Conservation (phyloP, 2,888 invertebrate species). For the Theodoxus fluviatilis region DNA sequence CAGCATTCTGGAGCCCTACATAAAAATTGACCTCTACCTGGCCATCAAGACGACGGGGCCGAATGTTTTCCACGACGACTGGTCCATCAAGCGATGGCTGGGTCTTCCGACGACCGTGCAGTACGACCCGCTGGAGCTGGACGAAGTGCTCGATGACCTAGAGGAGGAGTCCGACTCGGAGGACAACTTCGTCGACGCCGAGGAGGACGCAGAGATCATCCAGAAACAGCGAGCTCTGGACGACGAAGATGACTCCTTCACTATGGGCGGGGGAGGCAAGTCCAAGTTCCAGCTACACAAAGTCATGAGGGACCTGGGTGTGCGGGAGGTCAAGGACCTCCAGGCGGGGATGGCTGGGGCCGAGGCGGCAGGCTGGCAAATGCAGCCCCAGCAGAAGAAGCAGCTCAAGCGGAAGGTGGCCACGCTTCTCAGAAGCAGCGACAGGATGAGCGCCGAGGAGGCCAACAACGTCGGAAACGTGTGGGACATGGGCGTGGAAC, state of each 20-base stretch:
- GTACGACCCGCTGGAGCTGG: neutral
- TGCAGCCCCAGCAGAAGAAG: too few species aligned
- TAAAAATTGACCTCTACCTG: neutral
- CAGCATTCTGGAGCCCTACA: neutral
- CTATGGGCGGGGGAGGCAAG: too few species aligned
- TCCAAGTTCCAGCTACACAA: too few species aligned
- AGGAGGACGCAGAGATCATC: too few species aligned
- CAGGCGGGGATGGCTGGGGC: too few species aligned
- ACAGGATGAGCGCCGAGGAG: slow-evolving; percentile 37
- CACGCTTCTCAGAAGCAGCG: neutral
- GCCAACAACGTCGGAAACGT: slow-evolving; percentile 38
- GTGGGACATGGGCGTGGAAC: slow-evolving; percentile 43
- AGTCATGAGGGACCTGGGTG: too few species aligned
- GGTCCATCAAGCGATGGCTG: slow-evolving; percentile 14
- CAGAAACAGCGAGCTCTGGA: too few species aligned
- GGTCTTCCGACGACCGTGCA: slow-evolving; percentile 8
- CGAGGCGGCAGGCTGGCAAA: too few species aligned
- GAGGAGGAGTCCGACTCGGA: too few species aligned
- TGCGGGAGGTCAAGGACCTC: too few species aligned
- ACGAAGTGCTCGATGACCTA: neutral
- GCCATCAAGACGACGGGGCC: slow-evolving; percentile 8
- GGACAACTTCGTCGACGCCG: too few species aligned
- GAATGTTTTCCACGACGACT: neutral
- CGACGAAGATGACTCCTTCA: too few species aligned
- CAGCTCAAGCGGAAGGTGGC: neutral